Base-by-base conservation (phyloP, 2,888 invertebrate species). In the Phorcus lineatus region DNA sequence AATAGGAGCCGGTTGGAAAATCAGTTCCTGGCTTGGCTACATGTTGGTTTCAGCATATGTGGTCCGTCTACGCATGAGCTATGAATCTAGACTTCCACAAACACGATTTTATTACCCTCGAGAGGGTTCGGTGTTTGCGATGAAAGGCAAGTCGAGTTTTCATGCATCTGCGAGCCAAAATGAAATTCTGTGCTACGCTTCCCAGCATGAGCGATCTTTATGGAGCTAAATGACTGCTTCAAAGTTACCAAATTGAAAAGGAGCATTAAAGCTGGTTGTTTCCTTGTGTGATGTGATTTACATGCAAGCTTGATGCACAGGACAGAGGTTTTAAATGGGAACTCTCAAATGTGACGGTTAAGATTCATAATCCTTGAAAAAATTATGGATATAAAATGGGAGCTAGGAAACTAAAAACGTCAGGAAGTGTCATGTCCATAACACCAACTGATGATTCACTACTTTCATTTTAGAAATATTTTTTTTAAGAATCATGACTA, bases 151-250 rank as follows among this genome's bases (percentile, higher is more conserved):
- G n/a, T 24, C 24, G 28, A 24, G 28, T 24, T 62, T 62, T 62
- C 62, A 62, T 62, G 62, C 62, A 62, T 62, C 62, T 62, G 62
- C 62, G 28, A 62, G 11, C 24, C 62, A 62, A 62, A 62, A 62
- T 62, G 62, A 62, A 62, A 62, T 62, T 22, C 62, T 24, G 13
- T 62, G 62, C 62, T 28, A 24, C 17, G 28, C 24, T 13, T 62
- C 62, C n/a, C 24, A 28, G 62, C 62, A 28, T 62, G 62, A 62
- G 16, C 28, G 62, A 28, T 24, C 62, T 62, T 62, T 62, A 62
- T 62, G 62, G 28, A 62, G 62, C 62, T 62, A 62, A 62, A 62
- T 28, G 24, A 28, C 62, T 16, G 62, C 62, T 62, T 62, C 62
- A 62, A 62, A 62, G 62, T 28, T 28, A 13, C 24, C 28, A 24